These are phyloP conservation scores for Trissoscelio sp. DNA, from an alignment of 2,888 invertebrate genomes.

Conservation along the genomic window DNA sequence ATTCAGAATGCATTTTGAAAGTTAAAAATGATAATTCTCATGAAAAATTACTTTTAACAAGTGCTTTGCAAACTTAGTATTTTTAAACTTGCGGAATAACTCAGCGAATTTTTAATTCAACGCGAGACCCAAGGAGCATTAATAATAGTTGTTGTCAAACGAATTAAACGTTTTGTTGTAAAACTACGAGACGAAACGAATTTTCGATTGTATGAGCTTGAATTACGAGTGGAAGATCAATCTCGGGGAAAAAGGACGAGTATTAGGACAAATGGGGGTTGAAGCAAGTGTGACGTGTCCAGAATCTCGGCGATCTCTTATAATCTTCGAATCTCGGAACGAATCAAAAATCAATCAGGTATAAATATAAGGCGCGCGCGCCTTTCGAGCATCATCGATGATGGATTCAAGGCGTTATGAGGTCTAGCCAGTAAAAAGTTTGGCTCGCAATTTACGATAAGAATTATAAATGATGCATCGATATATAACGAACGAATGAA, in stretches of 20 bases:
- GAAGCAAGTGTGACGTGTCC: conserved; percentile 55
- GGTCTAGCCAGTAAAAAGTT: conserved; percentile 41
- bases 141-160: background rate
- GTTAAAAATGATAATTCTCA: too few relatives aligned
- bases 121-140: background rate
- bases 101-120: too few relatives aligned
- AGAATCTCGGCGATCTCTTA: conserved; percentile 52
- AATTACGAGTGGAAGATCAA: conserved; percentile 42
- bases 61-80: too few relatives aligned
- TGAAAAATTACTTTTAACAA: too few relatives aligned
- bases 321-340: conserved; percentile 44
- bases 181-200: background rate
- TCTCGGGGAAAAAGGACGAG: conserved; percentile 26
- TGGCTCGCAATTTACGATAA: conserved; percentile 44
- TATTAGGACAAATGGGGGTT: conserved; percentile 46
- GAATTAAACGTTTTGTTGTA: conserved; percentile 7
- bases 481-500: conserved; percentile 26
- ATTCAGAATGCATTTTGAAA: background rate
- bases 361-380: conserved; percentile 42
- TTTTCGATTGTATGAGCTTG: conserved; percentile 23
- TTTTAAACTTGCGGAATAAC: background rate
- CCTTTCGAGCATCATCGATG: conserved; percentile 35
- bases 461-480: conserved; percentile 46
- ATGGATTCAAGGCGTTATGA: conserved; percentile 49
- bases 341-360: conserved; percentile 60